Evolutionary conservation across 1,140 invertebrate species (phyloP), one percentile per base, ranked within the genome.

Genomic region (Limonius californicus): DNA sequence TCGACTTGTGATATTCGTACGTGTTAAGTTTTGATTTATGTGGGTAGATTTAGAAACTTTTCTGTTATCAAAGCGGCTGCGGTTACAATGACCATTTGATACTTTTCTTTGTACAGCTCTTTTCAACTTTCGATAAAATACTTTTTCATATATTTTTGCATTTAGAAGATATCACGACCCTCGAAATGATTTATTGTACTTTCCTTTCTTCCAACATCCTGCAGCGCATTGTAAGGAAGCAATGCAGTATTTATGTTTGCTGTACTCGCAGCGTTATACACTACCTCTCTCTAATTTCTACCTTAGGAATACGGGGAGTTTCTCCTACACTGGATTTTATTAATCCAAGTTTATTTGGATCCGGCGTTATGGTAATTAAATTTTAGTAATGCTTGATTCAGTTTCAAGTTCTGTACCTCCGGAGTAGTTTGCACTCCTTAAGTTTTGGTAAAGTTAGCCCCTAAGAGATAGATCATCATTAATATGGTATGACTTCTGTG

Each of bases 71-170:
- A 20, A 14, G 18, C 42, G 23, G 35, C 42, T 45, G 30, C 39
- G 57, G 27, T 32, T 45, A 59, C 57, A 45, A 59, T 59, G 57
- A 47, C 57, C 57, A 45, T 50, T 59, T 59, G 57, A 59, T 59
- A 59, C 57, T 59, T 59, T 55, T 47, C 45, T 32, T 45, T 59
- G 42, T 59, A 45, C 45, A 27, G 42, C 45, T 45, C 30, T 32
- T 55, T 43, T 43, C 57, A 30, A 30, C 6, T 54, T 61, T 27
- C 47, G 50, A 61, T 61, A 61, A 55, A 61, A 61, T 61, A 55
- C 59, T 61, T 61, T 58, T 61, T 55, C 59, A 35, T 61, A 61
- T 42, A 61, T 61, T 61, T 59, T 55, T 61, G 47, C 50, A 61
- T 61, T 61, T 50, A 43, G 45, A 55, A 55, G 50, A 54, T 54